Evolutionary conservation across 2,113 vertebrate species (phyloP).

Genomic region (Charadrius vociferus): DNA sequence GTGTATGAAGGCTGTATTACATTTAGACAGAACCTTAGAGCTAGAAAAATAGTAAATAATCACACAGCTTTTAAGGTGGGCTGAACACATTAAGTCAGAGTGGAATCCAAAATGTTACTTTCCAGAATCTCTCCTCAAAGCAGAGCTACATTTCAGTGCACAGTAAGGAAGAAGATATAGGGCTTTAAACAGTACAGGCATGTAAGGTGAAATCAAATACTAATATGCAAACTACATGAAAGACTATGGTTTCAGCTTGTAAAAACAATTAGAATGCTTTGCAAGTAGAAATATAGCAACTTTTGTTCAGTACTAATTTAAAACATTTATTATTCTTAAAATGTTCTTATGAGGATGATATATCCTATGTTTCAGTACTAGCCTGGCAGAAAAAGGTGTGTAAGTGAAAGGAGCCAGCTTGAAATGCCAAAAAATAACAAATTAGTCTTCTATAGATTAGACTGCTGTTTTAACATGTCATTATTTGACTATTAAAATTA

Average conservation of each 20-base stretch:
- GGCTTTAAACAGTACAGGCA: background rate
- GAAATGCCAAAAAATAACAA: constrained; percentile 35
- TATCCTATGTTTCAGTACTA: background rate
- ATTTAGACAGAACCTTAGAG: background rate
- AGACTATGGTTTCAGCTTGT: background rate
- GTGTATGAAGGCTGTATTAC: background rate
- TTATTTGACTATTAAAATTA: constrained; percentile 55
- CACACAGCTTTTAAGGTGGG: background rate
- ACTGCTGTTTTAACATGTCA: constrained; percentile 18
- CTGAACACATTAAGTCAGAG: background rate
- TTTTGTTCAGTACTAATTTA: background rate
- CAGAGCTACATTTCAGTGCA: background rate
- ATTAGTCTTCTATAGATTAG: constrained; percentile 16
- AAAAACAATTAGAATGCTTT: background rate
- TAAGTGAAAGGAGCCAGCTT: background rate
- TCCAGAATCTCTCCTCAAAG: background rate
- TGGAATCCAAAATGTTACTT: background rate
- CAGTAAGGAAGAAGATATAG: background rate
- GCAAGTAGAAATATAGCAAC: background rate
- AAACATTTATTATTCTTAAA: background rate
- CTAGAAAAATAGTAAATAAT: background rate
- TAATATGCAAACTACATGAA: background rate
- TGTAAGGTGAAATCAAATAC: background rate
- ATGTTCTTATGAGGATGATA: background rate
- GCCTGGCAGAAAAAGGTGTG: background rate